phyloP scores from a whole-genome alignment of 2,797 vertebrate genomes.

The Ptychadena robeensis region DNA sequence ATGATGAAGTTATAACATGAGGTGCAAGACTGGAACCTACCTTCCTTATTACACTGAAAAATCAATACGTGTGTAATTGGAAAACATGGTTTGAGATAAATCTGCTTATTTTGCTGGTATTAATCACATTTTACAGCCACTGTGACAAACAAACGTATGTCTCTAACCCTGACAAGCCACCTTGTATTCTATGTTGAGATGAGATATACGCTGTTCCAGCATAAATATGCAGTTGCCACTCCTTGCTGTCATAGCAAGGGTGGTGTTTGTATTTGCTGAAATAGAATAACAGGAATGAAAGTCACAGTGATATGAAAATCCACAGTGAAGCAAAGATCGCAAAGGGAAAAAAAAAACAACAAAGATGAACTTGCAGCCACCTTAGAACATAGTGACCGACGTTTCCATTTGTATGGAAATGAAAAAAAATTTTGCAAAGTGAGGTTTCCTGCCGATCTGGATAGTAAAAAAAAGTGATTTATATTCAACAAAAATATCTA shows the following conservation, averaged over 20 bases:
- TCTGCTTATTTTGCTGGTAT: constrained; percentile 15
- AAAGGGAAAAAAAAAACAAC: neutral
- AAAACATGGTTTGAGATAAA: constrained; percentile 39
- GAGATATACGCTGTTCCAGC: neutral
- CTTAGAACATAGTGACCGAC: constrained; percentile 50
- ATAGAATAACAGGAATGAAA: constrained; percentile 24
- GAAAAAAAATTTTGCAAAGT: constrained; percentile 23
- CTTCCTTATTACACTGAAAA: constrained; percentile 25
- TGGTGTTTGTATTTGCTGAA: constrained; percentile 8
- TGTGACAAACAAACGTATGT: constrained; percentile 7
- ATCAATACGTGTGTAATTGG: constrained; percentile 39
- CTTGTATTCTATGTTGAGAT: neutral
- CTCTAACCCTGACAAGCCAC: constrained; percentile 9
- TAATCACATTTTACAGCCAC: constrained; percentile 29
- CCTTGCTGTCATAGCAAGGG: neutral
- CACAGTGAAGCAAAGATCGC: neutral
- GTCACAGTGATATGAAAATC: constrained; percentile 11
- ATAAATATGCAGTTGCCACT: constrained; percentile 25
- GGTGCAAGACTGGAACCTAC: constrained; percentile 27
- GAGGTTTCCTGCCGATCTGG: constrained; percentile 15
- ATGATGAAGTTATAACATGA: constrained; percentile 32
- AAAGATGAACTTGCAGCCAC: constrained; percentile 25
- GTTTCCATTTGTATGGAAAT: constrained; percentile 46
- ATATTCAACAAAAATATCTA: constrained; percentile 31
- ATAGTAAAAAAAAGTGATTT: constrained; percentile 11